Evolutionary conservation across 1,140 invertebrate genomes (phyloP).

Genomic region (Pseudomyrmex concolor): DNA sequence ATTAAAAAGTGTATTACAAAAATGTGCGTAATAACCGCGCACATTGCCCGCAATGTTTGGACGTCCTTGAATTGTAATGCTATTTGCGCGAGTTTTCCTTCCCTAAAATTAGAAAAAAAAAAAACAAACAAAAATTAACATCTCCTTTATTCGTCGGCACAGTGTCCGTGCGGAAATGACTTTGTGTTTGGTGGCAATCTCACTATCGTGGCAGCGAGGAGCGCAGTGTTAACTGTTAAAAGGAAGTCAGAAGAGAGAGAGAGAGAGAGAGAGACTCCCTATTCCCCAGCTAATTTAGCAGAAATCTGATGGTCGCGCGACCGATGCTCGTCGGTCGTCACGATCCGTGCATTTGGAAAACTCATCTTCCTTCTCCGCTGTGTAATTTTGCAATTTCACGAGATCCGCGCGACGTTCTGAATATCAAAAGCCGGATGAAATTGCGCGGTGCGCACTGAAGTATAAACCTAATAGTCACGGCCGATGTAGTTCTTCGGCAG

Average conservation of each 20-base stretch:
- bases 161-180: slow-evolving; percentile 1
- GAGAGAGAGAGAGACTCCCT: slow-evolving; percentile 42
- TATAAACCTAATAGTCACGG: slow-evolving; percentile 57
- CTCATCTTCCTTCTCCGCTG: slow-evolving; percentile 53
- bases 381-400: slow-evolving; percentile 61
- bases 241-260: slow-evolving; percentile 3
- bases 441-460: slow-evolving; percentile 51
- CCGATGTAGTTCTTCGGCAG: slow-evolving; percentile 64
- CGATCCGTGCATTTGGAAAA: slow-evolving; percentile 59
- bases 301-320: slow-evolving; percentile 62
- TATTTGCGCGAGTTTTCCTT: neutral
- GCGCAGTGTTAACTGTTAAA: slow-evolving; percentile 48
- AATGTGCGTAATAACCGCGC: neutral
- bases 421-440: slow-evolving; percentile 49
- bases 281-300: slow-evolving; percentile 59
- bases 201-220: neutral
- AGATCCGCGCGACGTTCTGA: slow-evolving; percentile 53
- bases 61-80: neutral
- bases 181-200: slow-evolving; percentile 24
- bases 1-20: neutral
- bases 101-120: too few relatives aligned
- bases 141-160: neutral
- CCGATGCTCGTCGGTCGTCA: slow-evolving; percentile 55
- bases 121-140: neutral
- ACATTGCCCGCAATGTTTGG: neutral